Evolutionary conservation across 92 coral and sea anemone genomes (phyloP).

Genomic region (Palythoa grandis): DNA sequence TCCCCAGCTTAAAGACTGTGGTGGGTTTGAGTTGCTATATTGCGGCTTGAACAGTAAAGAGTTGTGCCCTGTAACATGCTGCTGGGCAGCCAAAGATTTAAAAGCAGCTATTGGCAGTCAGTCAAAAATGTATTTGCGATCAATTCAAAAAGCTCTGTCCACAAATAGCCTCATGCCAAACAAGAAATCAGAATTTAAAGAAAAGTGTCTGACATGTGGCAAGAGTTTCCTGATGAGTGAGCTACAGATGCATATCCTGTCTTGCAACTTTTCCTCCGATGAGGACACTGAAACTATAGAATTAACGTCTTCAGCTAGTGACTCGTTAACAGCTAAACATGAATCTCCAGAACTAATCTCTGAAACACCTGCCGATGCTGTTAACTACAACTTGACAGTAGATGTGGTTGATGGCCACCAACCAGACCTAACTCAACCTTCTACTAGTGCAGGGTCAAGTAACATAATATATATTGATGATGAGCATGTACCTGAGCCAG

Average conservation of each 20-base stretch:
- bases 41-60: conserved; percentile 49
- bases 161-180: conserved; percentile 46
- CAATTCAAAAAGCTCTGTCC: conserved; percentile 57
- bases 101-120: conserved; percentile 57
- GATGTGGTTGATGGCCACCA: conserved; percentile 15
- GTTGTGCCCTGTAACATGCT: conserved; percentile 42
- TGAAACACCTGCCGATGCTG: conserved; percentile 10
- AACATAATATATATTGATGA: conserved; percentile 16
- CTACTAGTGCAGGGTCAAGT: conserved; percentile 18
- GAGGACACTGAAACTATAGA: conserved; percentile 32
- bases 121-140: conserved; percentile 47
- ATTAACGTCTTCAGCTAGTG: conserved; percentile 27
- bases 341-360: conserved; percentile 9
- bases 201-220: conserved; percentile 52
- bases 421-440: conserved; percentile 13
- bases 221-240: conserved; percentile 50
- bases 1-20: conserved; percentile 54
- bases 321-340: neutral
- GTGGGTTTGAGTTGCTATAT: conserved; percentile 60
- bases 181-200: conserved; percentile 51
- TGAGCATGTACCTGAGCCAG: neutral
- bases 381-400: conserved; percentile 17
- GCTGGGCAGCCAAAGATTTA: conserved; percentile 55
- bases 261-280: conserved; percentile 41
- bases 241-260: conserved; percentile 43